phyloP scores from a whole-genome alignment of 2,888 invertebrate species.

The Tiliacea citrago region DNA sequence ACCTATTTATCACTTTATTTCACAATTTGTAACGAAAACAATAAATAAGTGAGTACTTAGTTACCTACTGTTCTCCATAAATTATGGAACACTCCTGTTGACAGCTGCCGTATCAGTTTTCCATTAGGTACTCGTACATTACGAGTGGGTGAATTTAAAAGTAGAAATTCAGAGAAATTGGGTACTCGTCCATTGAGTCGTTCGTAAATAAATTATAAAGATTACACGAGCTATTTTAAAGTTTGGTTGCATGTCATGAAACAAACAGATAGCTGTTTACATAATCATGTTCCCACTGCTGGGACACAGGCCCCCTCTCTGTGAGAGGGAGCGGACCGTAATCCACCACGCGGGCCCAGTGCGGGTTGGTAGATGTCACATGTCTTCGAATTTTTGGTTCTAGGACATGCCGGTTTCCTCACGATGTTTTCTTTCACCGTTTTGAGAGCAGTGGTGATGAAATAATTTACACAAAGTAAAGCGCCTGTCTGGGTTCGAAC shows the following conservation, averaged over 20 bases:
- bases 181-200: neutral
- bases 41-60: neutral
- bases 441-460: too few relatives aligned
- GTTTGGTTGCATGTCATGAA: neutral
- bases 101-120: constrained; percentile 19
- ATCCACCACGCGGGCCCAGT: too few relatives aligned
- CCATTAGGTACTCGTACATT: constrained; percentile 12
- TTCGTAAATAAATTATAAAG: constrained; percentile 11
- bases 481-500: too few relatives aligned
- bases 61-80: constrained; percentile 5
- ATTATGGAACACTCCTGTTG: constrained; percentile 5
- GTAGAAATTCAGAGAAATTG: constrained; percentile 1
- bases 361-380: too few relatives aligned
- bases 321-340: too few relatives aligned
- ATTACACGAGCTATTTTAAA: constrained; percentile 2
- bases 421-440: too few relatives aligned
- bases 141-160: constrained; percentile 16
- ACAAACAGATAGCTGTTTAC: neutral
- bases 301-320: too few relatives aligned
- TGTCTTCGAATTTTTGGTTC: too few relatives aligned
- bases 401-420: too few relatives aligned
- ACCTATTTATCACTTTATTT: neutral
- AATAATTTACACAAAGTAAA: too few relatives aligned
- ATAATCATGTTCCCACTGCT: too few relatives aligned
- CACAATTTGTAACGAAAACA: neutral